These are phyloP conservation scores for Zosterops japonicus DNA, from an alignment of 2,113 vertebrate species.

Conservation along the genomic window DNA sequence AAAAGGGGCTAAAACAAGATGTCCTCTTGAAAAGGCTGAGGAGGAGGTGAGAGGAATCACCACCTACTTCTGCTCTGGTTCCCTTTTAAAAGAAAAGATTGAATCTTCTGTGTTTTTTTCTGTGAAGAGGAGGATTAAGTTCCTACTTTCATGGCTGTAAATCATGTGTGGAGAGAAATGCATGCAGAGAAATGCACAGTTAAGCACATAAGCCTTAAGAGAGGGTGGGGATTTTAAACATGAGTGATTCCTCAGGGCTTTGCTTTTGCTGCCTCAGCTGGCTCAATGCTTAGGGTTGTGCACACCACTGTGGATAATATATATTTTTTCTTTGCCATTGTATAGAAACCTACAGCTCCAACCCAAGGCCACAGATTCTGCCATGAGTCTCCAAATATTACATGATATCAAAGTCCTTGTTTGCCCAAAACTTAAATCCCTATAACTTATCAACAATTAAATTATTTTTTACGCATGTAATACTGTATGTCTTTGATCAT, in stretches of 20 bases:
- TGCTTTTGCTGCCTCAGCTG: neutral
- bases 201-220: neutral
- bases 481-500: neutral
- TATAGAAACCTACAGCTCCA: neutral
- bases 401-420: neutral
- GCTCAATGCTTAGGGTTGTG: neutral
- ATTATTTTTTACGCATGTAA: neutral
- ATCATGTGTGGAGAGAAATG: neutral
- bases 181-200: constrained; percentile 7
- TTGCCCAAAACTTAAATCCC: neutral
- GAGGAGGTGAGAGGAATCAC: constrained; percentile 48
- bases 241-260: neutral
- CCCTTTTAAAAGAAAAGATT: neutral
- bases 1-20: neutral
- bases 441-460: neutral
- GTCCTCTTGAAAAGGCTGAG: constrained; percentile 10
- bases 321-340: neutral
- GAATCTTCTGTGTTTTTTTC: neutral
- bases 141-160: neutral
- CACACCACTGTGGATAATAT: neutral
- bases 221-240: constrained; percentile 6
- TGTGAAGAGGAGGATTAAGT: constrained; percentile 19
- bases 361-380: neutral
- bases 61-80: constrained; percentile 26
- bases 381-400: neutral